These are phyloP conservation scores for Myathropa florea DNA, from an alignment of 2,888 invertebrate genomes.

Conservation along the genomic window DNA sequence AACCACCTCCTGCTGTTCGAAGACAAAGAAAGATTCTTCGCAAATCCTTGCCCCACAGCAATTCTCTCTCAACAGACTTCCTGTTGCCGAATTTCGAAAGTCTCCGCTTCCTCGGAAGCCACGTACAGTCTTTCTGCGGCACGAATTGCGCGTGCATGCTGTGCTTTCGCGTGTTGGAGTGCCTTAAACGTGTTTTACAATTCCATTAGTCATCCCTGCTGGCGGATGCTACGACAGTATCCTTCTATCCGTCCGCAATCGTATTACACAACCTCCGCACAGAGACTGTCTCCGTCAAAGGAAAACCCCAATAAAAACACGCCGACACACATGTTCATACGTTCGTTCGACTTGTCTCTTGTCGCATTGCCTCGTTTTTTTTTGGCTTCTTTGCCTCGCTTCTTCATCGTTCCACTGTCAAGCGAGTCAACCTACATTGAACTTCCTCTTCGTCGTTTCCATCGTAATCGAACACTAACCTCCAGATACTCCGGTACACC, in stretches of 20 bases:
- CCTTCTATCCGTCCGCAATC: slow-evolving; percentile 44
- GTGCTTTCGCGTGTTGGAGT: neutral
- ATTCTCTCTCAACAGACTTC: neutral
- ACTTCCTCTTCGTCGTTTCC: slow-evolving; percentile 41
- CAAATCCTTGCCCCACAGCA: no score
- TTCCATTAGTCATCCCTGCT: slow-evolving; percentile 36
- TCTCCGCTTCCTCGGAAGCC: neutral
- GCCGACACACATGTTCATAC: neutral
- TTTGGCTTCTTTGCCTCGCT: neutral
- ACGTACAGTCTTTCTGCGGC: neutral
- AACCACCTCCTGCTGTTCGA: no score
- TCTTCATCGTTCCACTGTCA: slow-evolving; percentile 2
- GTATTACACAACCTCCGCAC: slow-evolving; percentile 62
- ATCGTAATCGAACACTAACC: slow-evolving; percentile 57
- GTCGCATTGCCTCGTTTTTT: neutral
- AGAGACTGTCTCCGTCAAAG: neutral
- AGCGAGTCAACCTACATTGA: slow-evolving; percentile 59
- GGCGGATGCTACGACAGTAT: slow-evolving; percentile 52
- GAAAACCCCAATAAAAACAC: slow-evolving; percentile 4
- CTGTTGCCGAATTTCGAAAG: neutral
- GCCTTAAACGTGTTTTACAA: slow-evolving; percentile 15
- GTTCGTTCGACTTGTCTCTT: neutral
- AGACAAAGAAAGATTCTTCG: no score
- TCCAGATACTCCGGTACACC: slow-evolving; percentile 19
- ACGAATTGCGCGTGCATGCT: neutral